Percentiles rank a stretch among this genome's conserved stretches.
Evolutionary conservation across 1,140 invertebrate species (phyloP).

Genomic region (Lamellibrachia luymesi): DNA sequence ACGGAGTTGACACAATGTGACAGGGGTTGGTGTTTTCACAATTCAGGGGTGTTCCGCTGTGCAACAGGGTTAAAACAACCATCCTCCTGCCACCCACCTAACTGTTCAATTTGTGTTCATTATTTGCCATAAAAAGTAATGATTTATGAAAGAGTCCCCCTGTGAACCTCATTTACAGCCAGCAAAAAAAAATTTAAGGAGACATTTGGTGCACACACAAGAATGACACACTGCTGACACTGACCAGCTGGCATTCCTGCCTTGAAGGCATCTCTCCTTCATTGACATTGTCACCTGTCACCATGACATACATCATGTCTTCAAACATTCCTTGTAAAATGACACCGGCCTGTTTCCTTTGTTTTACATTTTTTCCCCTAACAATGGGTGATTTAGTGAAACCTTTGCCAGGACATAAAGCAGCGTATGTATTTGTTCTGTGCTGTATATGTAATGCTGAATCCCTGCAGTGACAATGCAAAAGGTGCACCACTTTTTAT

Average conservation of each 20-base stretch:
- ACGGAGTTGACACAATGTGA: neutral
- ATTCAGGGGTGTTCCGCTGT: neutral
- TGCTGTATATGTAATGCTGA: neutral
- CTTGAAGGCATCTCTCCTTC: neutral
- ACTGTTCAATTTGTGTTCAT: neutral
- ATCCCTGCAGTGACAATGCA: neutral
- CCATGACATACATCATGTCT: neutral
- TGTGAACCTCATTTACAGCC: neutral
- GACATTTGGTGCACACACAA: neutral
- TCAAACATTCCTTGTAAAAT: neutral
- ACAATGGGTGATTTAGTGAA: neutral
- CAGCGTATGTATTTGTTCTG: neutral
- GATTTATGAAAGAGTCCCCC: neutral
- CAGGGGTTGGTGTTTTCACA: neutral
- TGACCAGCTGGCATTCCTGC: neutral
- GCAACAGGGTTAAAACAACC: constrained; percentile 4
- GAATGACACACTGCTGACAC: neutral
- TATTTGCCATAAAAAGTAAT: neutral
- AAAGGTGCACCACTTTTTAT: neutral
- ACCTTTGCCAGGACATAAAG: neutral
- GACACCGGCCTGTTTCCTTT: neutral
- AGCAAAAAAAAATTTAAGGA: neutral
- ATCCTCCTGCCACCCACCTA: neutral
- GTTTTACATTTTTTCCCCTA: neutral
- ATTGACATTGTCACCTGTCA: neutral